These are phyloP conservation scores for Anoura caudifer DNA, from an alignment of 2,113 vertebrate species.

Conservation along the genomic window DNA sequence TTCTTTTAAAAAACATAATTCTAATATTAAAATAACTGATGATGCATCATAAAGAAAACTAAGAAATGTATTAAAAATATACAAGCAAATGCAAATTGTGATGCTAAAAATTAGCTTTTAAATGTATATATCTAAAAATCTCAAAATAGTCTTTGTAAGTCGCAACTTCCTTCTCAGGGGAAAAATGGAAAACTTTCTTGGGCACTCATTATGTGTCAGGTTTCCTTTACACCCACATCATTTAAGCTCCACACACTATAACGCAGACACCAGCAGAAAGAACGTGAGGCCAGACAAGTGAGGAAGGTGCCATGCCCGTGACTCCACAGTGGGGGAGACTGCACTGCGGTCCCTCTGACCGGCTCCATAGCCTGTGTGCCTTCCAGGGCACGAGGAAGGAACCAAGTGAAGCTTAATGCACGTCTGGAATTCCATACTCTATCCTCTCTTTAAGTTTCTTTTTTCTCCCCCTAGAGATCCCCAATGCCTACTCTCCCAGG, in stretches of 20 bases:
- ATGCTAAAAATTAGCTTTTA: not conserved
- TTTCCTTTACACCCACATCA: not conserved
- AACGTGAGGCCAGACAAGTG: not conserved
- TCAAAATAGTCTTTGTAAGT: not conserved
- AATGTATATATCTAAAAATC: not conserved
- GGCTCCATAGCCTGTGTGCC: not conserved
- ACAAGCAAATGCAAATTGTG: not conserved
- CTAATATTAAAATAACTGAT: not conserved
- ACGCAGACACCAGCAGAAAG: not conserved
- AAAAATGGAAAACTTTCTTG: not conserved
- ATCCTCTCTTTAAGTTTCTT: not conserved
- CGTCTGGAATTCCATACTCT: not conserved
- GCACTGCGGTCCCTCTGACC: not conserved
- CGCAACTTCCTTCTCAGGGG: not conserved
- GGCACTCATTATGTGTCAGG: not conserved
- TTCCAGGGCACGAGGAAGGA: not conserved
- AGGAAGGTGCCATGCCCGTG: fast-evolving
- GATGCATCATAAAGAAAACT: conserved; percentile 9
- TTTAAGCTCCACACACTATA: not conserved
- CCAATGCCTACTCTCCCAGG: not conserved
- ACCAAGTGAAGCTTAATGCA: not conserved
- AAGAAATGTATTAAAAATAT: not conserved
- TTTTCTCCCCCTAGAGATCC: not conserved
- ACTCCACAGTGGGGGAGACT: not conserved
- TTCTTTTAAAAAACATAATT: not conserved